Evolutionary conservation across 2,797 vertebrate genomes (phyloP).

Genomic region (Clangula hyemalis): DNA sequence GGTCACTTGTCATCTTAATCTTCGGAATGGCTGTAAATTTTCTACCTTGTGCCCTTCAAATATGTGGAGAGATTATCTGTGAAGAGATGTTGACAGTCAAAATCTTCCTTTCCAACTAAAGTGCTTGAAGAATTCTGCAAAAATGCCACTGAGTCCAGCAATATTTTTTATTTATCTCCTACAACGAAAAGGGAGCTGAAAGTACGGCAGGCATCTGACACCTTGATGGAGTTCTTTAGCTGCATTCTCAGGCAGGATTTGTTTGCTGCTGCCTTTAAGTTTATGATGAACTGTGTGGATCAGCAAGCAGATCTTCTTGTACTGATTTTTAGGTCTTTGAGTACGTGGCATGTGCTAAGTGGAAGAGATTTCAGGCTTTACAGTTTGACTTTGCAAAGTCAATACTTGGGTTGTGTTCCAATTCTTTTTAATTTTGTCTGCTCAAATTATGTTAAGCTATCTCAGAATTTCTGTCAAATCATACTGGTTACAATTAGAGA

Average conservation of each 20-base stretch:
- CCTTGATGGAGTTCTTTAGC: slow-evolving; percentile 6
- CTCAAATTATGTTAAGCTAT: background rate
- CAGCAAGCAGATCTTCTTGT: background rate
- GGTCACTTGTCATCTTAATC: slow-evolving; percentile 4
- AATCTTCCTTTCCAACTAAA: slow-evolving; percentile 8
- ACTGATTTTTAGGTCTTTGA: background rate
- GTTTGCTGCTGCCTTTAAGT: background rate
- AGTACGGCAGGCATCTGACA: background rate
- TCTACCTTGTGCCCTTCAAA: background rate
- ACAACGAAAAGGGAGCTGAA: background rate
- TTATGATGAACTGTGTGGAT: background rate
- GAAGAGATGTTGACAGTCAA: slow-evolving; percentile 30
- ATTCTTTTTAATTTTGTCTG: background rate
- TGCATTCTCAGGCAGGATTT: background rate
- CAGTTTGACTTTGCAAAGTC: background rate
- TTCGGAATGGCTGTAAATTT: background rate
- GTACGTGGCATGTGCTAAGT: background rate
- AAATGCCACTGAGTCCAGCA: background rate
- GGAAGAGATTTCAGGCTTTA: background rate
- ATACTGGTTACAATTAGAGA: background rate
- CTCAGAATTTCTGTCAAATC: background rate
- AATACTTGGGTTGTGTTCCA: background rate
- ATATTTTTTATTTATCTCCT: slow-evolving; percentile 44
- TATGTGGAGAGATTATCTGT: background rate
- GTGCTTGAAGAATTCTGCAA: background rate